Conservation (phyloP, 2,797 vertebrate genomes). For the Chaetodon trifasciatus region DNA sequence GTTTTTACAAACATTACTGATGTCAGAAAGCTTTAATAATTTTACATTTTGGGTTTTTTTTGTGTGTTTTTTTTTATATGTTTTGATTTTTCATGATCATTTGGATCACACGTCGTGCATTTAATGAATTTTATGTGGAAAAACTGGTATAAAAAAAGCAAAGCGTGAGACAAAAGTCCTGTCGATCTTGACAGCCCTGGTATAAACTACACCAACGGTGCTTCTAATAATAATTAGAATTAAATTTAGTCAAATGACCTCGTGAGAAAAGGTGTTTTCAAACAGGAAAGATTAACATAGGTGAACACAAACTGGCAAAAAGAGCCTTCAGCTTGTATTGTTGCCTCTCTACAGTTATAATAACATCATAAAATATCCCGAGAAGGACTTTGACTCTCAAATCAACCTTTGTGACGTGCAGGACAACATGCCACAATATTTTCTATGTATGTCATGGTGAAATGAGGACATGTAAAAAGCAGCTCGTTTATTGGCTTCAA, state of each 20-base stretch:
- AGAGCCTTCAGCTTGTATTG: background rate
- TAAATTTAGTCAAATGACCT: background rate
- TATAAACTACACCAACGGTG: background rate
- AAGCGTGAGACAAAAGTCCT: background rate
- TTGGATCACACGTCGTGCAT: background rate
- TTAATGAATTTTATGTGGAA: background rate
- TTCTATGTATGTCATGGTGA: background rate
- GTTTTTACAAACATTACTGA: background rate
- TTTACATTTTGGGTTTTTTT: background rate
- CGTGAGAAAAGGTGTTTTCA: background rate
- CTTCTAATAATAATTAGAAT: background rate
- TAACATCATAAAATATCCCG: slow-evolving; percentile 61
- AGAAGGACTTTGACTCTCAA: slow-evolving; percentile 70
- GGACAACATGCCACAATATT: slow-evolving; percentile 5
- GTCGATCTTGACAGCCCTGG: background rate
- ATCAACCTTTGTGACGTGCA: slow-evolving; percentile 17
- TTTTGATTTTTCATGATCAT: background rate
- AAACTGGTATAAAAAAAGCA: too few relatives aligned
- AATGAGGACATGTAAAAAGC: background rate
- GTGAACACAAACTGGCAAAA: background rate
- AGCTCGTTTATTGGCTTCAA: background rate
- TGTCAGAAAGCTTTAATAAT: background rate
- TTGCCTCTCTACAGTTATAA: background rate
- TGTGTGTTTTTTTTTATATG: background rate
- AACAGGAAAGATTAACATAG: background rate